A percentile compares a stretch with the other conserved stretches of the same genome.
These are phyloP conservation scores for Ptychodera flava DNA, from an alignment of 35 echinoderm and acorn worm species.

Conservation along the genomic window DNA sequence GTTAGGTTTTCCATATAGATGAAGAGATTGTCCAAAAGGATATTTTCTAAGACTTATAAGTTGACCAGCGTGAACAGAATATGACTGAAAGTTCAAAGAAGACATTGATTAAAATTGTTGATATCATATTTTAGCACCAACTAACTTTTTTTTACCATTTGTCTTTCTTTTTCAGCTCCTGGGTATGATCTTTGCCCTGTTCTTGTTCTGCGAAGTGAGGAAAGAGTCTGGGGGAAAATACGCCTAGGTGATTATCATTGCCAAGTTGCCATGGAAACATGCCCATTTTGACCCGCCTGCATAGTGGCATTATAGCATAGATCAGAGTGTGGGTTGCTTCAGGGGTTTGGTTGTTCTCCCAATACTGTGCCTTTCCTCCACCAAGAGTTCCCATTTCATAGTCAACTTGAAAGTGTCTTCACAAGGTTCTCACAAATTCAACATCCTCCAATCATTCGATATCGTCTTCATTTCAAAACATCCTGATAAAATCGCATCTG, in stretches of 20 bases:
- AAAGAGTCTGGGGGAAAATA: background rate
- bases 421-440: too few species aligned
- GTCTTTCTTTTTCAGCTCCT: background rate
- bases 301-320: too few species aligned
- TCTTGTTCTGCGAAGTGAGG: background rate
- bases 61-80: background rate
- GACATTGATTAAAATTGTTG: background rate
- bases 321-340: too few species aligned
- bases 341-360: too few species aligned
- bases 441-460: too few species aligned
- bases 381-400: too few species aligned
- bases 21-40: background rate
- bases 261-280: background rate
- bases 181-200: background rate
- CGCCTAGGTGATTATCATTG: background rate
- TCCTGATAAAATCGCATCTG: too few species aligned
- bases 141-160: background rate
- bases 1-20: background rate
- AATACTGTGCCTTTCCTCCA: too few species aligned
- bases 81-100: background rate
- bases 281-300: background rate
- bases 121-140: background rate
- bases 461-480: too few species aligned
- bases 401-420: too few species aligned
- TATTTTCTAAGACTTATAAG: background rate